Evolutionary conservation across 92 coral and sea anemone genomes (phyloP), one percentile per base, ranked within the genome.

Genomic region (Heteractis magnifica): DNA sequence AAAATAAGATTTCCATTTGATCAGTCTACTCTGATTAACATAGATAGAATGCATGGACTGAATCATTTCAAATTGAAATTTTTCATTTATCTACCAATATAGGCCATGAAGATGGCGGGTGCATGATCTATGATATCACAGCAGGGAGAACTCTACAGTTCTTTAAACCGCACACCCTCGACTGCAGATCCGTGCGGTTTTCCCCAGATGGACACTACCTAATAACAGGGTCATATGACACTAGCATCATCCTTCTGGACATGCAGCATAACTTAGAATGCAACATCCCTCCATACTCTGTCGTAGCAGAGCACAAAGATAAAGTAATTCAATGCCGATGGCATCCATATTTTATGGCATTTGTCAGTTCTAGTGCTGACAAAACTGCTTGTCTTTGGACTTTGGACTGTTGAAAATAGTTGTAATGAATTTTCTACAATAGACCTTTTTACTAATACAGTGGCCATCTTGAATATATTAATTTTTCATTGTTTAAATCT

Each of bases 291-390:
- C 98, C 98, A 34, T 91, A 93, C 87, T 87, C 89, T 16, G 82
- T 77, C 15, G 95, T 94, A 34, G 99, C 93, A 10, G 91, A 86
- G 64, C 99, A 96, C 87, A 87, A 79, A 14, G 99, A 96, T 85
- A 96, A 96, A 65, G 95, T 96, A 58, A 96, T 96, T 19, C 99
- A 96, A 79, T 96, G 99, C 64, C 97, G 99, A 4, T 96, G 99
- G 99, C 99, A 96, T 75, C 99, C 99, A 51, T 76, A 73, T 71
- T 85, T 87, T 44, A 85, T 84, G 52, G 89, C 91, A 8, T 96
- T 94, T 90, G 88, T 96, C 51, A 94, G 98, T 78, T 92, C 97
- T 26, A 97, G 99, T 91, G 99, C 99, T 20, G 99, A 97, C 72
- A 94, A 86, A 85, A 94, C 95, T 68, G 98, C 93, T 68, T 88